Conservation (phyloP, 2,113 vertebrate species). For the Nothoprocta pentlandii region DNA sequence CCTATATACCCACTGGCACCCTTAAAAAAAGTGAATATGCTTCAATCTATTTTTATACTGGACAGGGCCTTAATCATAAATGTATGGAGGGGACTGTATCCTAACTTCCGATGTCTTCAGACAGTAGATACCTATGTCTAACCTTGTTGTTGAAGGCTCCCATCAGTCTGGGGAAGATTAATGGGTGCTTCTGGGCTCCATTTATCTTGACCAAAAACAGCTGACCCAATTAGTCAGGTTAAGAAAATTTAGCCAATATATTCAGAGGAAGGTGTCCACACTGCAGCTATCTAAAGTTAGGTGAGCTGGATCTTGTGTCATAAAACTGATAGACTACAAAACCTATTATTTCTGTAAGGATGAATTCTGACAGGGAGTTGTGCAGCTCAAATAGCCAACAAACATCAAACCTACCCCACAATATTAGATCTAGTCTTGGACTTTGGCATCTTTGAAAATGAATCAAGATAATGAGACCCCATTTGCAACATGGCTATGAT, state of each 20-base stretch:
- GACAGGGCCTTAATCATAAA: rapidly evolving
- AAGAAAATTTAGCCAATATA: neutral
- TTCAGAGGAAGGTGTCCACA: neutral
- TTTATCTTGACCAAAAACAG: neutral
- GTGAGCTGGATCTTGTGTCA: neutral
- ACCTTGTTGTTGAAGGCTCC: neutral
- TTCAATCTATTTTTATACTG: neutral
- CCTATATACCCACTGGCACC: neutral
- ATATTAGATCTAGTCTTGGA: neutral
- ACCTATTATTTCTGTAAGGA: neutral
- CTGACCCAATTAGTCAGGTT: neutral
- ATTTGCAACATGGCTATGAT: neutral
- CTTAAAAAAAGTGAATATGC: neutral
- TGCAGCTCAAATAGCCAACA: neutral
- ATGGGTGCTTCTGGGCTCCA: neutral
- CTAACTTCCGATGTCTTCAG: neutral
- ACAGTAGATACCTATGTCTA: neutral
- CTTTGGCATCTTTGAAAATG: conserved; percentile 5
- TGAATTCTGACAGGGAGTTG: neutral
- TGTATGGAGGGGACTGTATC: neutral
- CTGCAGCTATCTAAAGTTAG: neutral
- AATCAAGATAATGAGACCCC: conserved; percentile 34
- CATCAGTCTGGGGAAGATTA: neutral
- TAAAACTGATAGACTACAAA: neutral
- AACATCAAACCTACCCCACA: neutral